Conservation (phyloP, 2,113 vertebrate genomes). For the Ardeotis arabs region DNA sequence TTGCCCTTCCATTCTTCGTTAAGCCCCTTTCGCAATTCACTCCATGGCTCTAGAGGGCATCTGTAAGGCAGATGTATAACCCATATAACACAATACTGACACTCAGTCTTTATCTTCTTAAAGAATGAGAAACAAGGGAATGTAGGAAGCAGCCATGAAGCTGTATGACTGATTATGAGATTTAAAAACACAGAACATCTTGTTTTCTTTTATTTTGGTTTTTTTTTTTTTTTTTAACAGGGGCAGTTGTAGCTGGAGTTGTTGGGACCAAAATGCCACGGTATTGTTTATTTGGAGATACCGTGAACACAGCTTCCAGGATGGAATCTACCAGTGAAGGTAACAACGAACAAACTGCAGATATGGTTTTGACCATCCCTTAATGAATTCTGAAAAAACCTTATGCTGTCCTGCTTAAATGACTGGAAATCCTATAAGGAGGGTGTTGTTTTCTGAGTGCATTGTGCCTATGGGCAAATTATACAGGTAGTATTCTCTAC, state of each 20-base stretch:
- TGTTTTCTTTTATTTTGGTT: background rate
- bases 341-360: conserved; percentile 3
- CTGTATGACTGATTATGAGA: background rate
- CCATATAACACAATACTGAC: background rate
- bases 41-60: background rate
- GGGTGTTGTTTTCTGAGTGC: background rate
- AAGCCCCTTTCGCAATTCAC: background rate
- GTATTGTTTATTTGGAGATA: conserved; percentile 92
- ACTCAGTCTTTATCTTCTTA: background rate
- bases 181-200: background rate
- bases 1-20: background rate
- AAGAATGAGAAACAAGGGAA: background rate
- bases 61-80: background rate
- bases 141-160: background rate
- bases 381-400: background rate
- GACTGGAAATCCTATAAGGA: background rate
- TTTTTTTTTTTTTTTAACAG: conserved; percentile 48
- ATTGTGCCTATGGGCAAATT: background rate
- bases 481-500: background rate
- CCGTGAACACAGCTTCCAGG: conserved; percentile 89
- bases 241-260: conserved; percentile 88
- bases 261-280: conserved; percentile 92
- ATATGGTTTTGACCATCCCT: background rate
- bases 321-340: conserved; percentile 92
- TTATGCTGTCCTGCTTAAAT: background rate